Evolutionary conservation across 2,797 vertebrate genomes (phyloP).

Genomic region (Tokudaia muenninki): DNA sequence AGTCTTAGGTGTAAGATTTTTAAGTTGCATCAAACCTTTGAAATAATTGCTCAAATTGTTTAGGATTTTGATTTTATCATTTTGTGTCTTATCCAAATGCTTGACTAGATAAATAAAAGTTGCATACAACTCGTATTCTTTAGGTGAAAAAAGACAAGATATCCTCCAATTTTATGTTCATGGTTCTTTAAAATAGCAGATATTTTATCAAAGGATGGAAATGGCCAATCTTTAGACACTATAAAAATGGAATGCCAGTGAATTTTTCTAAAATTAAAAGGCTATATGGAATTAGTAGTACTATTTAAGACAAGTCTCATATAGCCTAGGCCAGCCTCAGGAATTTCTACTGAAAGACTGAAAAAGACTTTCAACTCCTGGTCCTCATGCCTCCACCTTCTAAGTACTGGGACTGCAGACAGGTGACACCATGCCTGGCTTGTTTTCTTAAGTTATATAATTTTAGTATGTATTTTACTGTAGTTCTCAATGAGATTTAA

Average conservation of each 20-base stretch:
- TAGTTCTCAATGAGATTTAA: background rate
- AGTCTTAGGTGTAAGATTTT: background rate
- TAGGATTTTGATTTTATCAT: conserved; percentile 39
- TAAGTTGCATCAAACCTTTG: background rate
- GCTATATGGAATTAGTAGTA: background rate
- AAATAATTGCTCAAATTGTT: background rate
- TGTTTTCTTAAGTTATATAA: background rate
- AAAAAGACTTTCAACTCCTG: background rate
- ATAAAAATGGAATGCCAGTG: background rate
- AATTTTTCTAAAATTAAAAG: background rate
- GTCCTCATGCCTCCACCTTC: background rate
- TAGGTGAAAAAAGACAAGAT: background rate
- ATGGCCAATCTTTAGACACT: background rate
- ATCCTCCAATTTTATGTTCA: background rate
- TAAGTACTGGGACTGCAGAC: background rate
- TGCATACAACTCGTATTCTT: background rate
- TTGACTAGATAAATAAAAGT: background rate
- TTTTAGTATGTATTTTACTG: background rate
- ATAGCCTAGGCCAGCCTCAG: background rate
- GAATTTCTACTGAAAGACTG: background rate
- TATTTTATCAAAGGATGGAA: background rate
- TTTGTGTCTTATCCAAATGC: background rate
- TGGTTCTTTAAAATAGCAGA: background rate
- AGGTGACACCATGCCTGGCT: background rate
- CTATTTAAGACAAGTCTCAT: background rate